phyloP scores from a whole-genome alignment of 2,888 invertebrate species.

The Epistrophe eligans region DNA sequence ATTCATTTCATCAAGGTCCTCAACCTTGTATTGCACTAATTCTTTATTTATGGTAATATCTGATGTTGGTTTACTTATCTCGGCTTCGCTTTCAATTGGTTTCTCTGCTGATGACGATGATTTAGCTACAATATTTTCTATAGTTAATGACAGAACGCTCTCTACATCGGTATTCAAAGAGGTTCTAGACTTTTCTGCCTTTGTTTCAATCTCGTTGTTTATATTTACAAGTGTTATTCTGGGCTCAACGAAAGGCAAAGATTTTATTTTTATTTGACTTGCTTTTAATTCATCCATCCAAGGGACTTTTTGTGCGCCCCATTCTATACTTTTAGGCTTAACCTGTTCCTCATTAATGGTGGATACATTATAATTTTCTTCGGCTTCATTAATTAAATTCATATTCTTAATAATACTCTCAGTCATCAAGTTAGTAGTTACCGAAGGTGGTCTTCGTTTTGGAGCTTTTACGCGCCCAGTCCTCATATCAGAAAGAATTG shows the following conservation, averaged over 20 bases:
- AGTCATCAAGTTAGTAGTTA: constrained; percentile 82
- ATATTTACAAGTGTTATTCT: constrained; percentile 74
- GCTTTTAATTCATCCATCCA: constrained; percentile 93
- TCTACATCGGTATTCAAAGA: constrained; percentile 28
- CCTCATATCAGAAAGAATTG: constrained; percentile 88
- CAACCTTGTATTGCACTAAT: constrained; percentile 47
- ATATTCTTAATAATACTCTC: constrained; percentile 82
- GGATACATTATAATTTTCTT: constrained; percentile 55
- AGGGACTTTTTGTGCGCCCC: constrained; percentile 90
- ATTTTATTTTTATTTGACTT: constrained; percentile 86
- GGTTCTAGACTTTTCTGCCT: background rate
- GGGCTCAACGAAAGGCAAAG: constrained; percentile 81
- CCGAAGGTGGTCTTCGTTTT: constrained; percentile 86
- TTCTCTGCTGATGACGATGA: constrained; percentile 76
- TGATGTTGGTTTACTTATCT: constrained; percentile 70
- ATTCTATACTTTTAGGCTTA: constrained; percentile 88
- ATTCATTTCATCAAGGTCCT: constrained; percentile 79
- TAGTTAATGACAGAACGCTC: constrained; percentile 20
- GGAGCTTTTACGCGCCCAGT: constrained; percentile 86
- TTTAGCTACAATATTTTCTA: constrained; percentile 14
- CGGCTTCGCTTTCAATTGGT: constrained; percentile 45
- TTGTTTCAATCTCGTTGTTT: constrained; percentile 5
- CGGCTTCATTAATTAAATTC: constrained; percentile 81
- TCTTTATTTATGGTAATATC: constrained; percentile 27
- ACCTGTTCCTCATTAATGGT: constrained; percentile 78